A percentile compares a stretch with the other conserved stretches of the same genome.
Evolutionary conservation across 2,797 vertebrate species (phyloP).

Genomic region (Aplochiton taeniatus): DNA sequence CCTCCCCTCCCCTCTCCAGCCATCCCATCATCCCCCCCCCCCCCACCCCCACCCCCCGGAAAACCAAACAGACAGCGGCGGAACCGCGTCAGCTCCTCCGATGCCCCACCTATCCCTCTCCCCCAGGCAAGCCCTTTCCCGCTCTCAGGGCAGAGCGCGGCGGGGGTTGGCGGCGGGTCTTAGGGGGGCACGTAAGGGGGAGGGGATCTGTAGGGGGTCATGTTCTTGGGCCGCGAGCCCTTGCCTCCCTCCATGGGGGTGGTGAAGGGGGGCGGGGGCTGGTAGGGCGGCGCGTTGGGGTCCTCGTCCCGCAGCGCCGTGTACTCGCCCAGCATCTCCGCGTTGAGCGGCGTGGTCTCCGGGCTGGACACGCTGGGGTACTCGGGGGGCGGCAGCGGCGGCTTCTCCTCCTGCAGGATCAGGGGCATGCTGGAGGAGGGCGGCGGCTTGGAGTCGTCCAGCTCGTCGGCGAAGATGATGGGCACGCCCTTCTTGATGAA

Average conservation of each 20-base stretch:
- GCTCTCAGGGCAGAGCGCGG: neutral
- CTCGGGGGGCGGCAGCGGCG: constrained; percentile 92
- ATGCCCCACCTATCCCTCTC: no score
- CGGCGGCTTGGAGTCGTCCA: constrained; percentile 94
- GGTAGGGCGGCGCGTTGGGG: constrained; percentile 91
- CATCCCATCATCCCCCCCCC: constrained; percentile 28
- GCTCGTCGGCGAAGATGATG: constrained; percentile 96
- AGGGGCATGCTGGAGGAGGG: constrained; percentile 96
- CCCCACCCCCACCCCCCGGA: constrained; percentile 44
- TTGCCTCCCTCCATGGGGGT: constrained; percentile 91
- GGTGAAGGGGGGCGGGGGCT: constrained; percentile 94
- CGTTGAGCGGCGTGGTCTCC: constrained; percentile 92
- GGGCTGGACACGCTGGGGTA: constrained; percentile 93
- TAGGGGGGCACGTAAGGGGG: constrained; percentile 98
- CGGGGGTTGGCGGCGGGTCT: constrained; percentile 71
- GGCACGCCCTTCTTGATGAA: constrained; percentile 99
- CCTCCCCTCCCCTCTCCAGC: constrained; percentile 38
- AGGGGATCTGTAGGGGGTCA: constrained; percentile 98
- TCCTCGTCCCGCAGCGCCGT: constrained; percentile 93
- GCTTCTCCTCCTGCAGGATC: constrained; percentile 97
- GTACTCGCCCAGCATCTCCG: constrained; percentile 92
- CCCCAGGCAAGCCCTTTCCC: no score
- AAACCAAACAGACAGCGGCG: constrained; percentile 77
- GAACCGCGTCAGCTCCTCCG: constrained; percentile 82
- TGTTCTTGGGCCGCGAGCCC: constrained; percentile 98